These are phyloP conservation scores for Nomada fabriciana DNA, from an alignment of 2,888 invertebrate species.

Conservation along the genomic window DNA sequence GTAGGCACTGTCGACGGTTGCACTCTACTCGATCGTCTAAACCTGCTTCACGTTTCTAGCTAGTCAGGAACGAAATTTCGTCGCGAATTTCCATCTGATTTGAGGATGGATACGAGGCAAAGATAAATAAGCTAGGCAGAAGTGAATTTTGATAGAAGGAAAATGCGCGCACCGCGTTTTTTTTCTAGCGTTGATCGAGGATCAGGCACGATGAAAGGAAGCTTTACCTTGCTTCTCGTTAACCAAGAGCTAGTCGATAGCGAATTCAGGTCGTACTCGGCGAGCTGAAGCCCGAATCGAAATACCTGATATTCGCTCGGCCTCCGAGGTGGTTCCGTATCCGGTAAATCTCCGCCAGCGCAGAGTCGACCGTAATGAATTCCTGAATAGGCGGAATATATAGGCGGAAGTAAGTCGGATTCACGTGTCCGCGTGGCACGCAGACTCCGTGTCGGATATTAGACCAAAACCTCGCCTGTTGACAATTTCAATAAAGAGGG, in stretches of 20 bases:
- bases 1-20: background rate
- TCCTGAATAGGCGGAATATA: conserved; percentile 74
- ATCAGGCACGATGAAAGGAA: conserved; percentile 41
- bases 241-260: conserved; percentile 39
- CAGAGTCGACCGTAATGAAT: conserved; percentile 77
- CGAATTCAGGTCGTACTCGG: conserved; percentile 62
- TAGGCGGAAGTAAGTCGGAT: conserved; percentile 71
- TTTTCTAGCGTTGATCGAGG: conserved; percentile 34
- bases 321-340: conserved; percentile 61
- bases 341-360: conserved; percentile 69
- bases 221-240: conserved; percentile 59
- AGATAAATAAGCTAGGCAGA: conserved; percentile 3
- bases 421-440: conserved; percentile 51
- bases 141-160: too few species aligned
- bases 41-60: too few species aligned
- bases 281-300: conserved; percentile 61
- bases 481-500: conserved; percentile 61
- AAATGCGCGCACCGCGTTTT: conserved; percentile 9
- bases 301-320: conserved; percentile 64
- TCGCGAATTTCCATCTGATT: background rate
- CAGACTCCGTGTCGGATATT: conserved; percentile 55
- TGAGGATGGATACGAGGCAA: background rate
- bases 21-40: background rate
- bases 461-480: conserved; percentile 43
- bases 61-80: too few species aligned